Conservation (phyloP, 2,797 vertebrate genomes). For the Scolopax rusticola region DNA sequence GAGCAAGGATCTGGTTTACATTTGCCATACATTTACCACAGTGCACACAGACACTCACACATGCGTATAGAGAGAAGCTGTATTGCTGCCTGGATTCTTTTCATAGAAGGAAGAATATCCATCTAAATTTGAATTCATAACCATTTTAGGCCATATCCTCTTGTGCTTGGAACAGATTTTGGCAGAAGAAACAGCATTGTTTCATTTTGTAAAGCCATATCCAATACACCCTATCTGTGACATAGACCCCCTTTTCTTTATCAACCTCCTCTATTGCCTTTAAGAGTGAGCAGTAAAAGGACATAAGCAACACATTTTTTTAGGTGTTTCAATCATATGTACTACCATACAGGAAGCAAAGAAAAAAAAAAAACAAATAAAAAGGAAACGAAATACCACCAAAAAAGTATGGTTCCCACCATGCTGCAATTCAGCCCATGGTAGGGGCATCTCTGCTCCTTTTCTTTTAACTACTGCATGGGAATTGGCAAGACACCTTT, state of each 20-base stretch:
- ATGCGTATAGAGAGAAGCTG: not conserved
- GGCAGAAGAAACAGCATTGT: slow-evolving; percentile 49
- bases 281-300: not conserved
- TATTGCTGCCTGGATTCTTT: not conserved
- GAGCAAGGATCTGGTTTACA: not conserved
- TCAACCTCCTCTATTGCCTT: not conserved
- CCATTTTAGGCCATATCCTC: slow-evolving; percentile 59
- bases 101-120: not conserved
- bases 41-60: accelerated
- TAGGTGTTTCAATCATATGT: not conserved
- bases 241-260: not conserved
- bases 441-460: not conserved
- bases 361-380: not conserved
- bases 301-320: not conserved
- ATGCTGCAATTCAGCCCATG: not conserved
- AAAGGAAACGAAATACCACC: not conserved
- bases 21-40: not conserved
- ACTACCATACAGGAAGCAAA: not conserved
- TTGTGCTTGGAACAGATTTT: not conserved
- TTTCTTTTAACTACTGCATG: accelerated
- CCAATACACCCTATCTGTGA: not conserved
- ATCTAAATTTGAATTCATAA: slow-evolving; percentile 40
- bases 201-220: not conserved
- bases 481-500: not conserved
- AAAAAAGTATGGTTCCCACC: not conserved